Conservation (phyloP, 2,797 vertebrate genomes). For the Gambusia yucatana region DNA sequence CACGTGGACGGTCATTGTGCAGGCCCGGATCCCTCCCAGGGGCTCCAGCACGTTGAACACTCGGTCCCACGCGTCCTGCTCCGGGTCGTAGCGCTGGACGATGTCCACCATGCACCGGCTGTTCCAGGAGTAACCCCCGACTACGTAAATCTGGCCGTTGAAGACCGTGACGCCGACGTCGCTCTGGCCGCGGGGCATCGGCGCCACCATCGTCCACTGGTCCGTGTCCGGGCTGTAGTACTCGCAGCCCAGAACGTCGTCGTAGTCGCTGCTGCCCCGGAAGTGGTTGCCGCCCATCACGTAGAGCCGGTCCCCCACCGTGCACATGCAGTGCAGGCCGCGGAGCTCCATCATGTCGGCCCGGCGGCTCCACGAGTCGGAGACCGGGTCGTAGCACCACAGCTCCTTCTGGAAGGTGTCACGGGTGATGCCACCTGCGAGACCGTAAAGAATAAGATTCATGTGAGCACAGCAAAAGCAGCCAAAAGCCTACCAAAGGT, state of each 20-base stretch:
- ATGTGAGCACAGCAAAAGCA: neutral
- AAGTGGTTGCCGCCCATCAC: slow-evolving; percentile 88
- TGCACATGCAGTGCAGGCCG: slow-evolving; percentile 88
- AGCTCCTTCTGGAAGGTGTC: slow-evolving; percentile 87
- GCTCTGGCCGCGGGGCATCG: slow-evolving; percentile 85
- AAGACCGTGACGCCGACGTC: slow-evolving; percentile 85
- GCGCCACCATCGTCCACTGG: slow-evolving; percentile 84
- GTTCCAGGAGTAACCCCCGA: slow-evolving; percentile 89
- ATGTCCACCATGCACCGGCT: slow-evolving; percentile 87
- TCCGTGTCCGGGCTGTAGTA: slow-evolving; percentile 80
- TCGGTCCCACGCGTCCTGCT: slow-evolving; percentile 80
- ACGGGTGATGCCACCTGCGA: slow-evolving; percentile 83
- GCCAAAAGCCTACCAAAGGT: neutral
- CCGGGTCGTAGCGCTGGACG: slow-evolving; percentile 84
- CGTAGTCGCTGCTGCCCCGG: slow-evolving; percentile 83
- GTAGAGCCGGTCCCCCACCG: slow-evolving; percentile 80
- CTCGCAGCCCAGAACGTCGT: slow-evolving; percentile 84
- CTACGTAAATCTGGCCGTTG: slow-evolving; percentile 81
- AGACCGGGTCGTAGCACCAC: slow-evolving; percentile 77
- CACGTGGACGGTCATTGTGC: slow-evolving; percentile 84
- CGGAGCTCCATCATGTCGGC: slow-evolving; percentile 85
- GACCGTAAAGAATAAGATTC: neutral
- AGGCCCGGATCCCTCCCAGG: slow-evolving; percentile 85
- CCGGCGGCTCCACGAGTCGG: slow-evolving; percentile 74
- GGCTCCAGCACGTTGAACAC: slow-evolving; percentile 85